Conservation (phyloP, 2,113 vertebrate species). For the Lamprologus sp. region DNA sequence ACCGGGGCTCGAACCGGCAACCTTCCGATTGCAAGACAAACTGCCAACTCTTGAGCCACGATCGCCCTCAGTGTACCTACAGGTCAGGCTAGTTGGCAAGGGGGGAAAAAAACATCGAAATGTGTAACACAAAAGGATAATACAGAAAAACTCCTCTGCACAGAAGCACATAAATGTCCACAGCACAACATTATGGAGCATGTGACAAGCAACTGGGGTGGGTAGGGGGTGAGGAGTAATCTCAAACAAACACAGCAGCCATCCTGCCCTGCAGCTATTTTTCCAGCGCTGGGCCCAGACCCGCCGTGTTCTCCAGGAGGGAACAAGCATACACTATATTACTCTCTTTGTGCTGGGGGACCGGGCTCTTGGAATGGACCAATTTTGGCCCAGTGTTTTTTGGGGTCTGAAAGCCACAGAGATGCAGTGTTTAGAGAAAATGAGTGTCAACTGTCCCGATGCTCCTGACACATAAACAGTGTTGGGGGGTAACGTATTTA, state of each 20-base stretch:
- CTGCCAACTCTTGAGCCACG: background rate
- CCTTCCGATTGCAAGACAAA: background rate
- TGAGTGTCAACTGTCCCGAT: background rate
- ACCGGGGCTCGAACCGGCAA: accelerated
- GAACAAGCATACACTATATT: background rate
- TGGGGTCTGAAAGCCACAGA: background rate
- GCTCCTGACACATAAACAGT: background rate
- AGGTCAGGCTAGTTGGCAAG: background rate
- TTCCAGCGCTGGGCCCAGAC: background rate
- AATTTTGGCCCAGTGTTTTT: background rate
- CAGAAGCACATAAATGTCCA: background rate
- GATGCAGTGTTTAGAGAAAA: background rate
- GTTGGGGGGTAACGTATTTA: too few relatives aligned
- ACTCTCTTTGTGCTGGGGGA: background rate
- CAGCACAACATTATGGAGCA: background rate
- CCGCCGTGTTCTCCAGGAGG: background rate
- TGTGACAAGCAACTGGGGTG: background rate
- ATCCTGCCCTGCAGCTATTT: background rate
- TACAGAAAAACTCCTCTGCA: background rate
- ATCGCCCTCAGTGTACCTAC: background rate
- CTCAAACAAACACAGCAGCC: background rate
- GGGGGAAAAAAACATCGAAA: accelerated
- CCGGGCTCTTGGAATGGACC: background rate
- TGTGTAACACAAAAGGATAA: background rate
- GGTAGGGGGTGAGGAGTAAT: background rate